A percentile compares a stretch with the other conserved stretches of the same genome.
phyloP scores from a whole-genome alignment of 2,888 invertebrate genomes.

The Magallana nippona region DNA sequence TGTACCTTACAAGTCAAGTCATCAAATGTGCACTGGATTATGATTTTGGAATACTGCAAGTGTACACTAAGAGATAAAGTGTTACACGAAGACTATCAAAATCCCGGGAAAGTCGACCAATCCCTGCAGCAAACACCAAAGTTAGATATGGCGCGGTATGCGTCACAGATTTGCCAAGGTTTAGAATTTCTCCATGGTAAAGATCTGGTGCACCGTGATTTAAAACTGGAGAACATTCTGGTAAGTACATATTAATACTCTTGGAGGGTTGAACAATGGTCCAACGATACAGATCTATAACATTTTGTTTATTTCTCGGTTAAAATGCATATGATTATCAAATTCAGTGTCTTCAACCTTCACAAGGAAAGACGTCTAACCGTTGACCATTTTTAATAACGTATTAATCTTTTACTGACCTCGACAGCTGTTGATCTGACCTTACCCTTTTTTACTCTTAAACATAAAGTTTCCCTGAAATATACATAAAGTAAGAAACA shows the following conservation, averaged over 20 bases:
- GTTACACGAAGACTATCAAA: conserved; percentile 37
- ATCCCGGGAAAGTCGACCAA: conserved; percentile 46
- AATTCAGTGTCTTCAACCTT: not conserved
- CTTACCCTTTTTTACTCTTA: too few relatives aligned
- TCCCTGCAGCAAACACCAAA: conserved; percentile 44
- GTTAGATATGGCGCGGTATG: conserved; percentile 58
- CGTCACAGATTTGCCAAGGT: conserved; percentile 63
- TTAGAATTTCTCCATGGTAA: conserved; percentile 70
- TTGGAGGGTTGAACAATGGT: not conserved
- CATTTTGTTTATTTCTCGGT: too few relatives aligned
- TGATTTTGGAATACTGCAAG: conserved; percentile 72
- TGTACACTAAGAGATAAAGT: conserved; percentile 63
- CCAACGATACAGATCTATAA: too few relatives aligned
- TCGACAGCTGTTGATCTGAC: too few relatives aligned
- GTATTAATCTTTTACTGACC: too few relatives aligned
- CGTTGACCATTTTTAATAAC: too few relatives aligned
- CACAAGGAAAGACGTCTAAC: too few relatives aligned
- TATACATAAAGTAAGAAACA: too few relatives aligned
- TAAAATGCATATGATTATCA: too few relatives aligned
- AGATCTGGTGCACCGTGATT: conserved; percentile 73
- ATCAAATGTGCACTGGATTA: conserved; percentile 58
- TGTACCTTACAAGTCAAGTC: conserved; percentile 50
- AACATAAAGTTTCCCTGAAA: too few relatives aligned
- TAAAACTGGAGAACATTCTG: conserved; percentile 75
- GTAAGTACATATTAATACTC: conserved; percentile 54